Evolutionary conservation across 1,140 invertebrate species (phyloP), one percentile per base, ranked within the genome.

Genomic region (Trialeurodes vaporariorum): DNA sequence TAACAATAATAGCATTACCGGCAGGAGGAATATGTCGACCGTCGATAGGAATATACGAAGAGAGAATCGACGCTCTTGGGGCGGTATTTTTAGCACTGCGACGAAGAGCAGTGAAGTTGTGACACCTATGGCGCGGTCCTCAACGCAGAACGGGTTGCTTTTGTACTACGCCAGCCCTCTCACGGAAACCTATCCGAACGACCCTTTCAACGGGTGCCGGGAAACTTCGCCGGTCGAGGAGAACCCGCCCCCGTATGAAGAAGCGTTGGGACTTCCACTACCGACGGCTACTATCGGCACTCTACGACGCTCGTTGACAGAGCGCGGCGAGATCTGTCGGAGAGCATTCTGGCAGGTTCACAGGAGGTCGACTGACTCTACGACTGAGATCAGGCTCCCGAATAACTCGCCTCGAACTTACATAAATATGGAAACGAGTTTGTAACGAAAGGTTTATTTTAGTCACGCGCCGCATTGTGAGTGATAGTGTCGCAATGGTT

Each of bases 111-210:
- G 49, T 27, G 64, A 59, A 22, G 25, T 61, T 1, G 22, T 62
- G 22, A 17, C 25, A 12, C 23, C 25, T 34, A 2, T 66, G 27
- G 64, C 70, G 49, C 67, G 73, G 73, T 71, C 68, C 68, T 34
- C 75, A 70, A 70, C 72, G 73, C 65, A 77, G 75, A 68, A 73
- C 74, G 27, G 76, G 78, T 67, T 72, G 77, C 63, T 79, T 1
- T 72, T 86, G 61, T 85, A 84, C 70, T 85, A 82, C 69, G 81
- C 84, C 0, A 84, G 82, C 72, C 83, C 84, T n/a, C 78, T 87
- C 26, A 82, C 83, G 63, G 82, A 83, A 34, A 79, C 82, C 0
- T 84, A 80, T 70, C 83, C 83, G 0, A 77, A 78, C 25, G 84
- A 86, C 79, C 84, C 85, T 0, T 85, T 85, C 70, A 80, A 81